Evolutionary conservation across 2,888 invertebrate genomes (phyloP).

Genomic region (Xylota sylvarum): DNA sequence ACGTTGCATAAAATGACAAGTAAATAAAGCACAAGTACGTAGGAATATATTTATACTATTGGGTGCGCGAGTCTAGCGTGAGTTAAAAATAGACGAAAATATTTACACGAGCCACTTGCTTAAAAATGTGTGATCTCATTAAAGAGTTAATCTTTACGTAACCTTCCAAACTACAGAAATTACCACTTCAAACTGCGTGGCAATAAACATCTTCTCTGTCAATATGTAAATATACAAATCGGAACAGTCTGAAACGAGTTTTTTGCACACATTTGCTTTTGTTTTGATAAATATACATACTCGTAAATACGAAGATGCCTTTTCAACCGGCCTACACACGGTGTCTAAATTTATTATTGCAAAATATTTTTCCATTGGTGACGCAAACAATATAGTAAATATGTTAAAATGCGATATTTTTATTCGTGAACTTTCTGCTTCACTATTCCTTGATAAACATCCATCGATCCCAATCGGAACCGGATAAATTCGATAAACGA

Average conservation of each 20-base stretch:
- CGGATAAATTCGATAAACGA: constrained; percentile 24
- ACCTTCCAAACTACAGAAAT: not conserved
- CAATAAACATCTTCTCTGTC: constrained; percentile 5
- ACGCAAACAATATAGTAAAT: not conserved
- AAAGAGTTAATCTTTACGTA: constrained; percentile 29
- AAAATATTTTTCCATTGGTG: not conserved
- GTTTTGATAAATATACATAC: not conserved
- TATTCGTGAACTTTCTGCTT: constrained; percentile 5
- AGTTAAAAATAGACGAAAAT: constrained; percentile 1
- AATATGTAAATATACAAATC: not conserved
- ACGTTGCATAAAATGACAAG: constrained; percentile 21
- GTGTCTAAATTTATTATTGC: not conserved
- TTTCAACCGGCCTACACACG: not conserved
- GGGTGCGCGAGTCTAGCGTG: constrained; percentile 31
- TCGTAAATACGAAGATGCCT: not conserved
- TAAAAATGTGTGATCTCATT: constrained; percentile 9
- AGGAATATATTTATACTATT: constrained; percentile 1
- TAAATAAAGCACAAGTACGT: constrained; percentile 48
- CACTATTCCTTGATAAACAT: constrained; percentile 17
- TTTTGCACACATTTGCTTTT: not conserved
- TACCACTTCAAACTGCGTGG: not conserved
- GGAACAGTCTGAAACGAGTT: not conserved
- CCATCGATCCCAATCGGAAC: constrained; percentile 35
- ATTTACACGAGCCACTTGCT: not conserved
- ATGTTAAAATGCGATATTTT: not conserved